Conservation (phyloP, 2,888 invertebrate species). For the Andricus curvator region DNA sequence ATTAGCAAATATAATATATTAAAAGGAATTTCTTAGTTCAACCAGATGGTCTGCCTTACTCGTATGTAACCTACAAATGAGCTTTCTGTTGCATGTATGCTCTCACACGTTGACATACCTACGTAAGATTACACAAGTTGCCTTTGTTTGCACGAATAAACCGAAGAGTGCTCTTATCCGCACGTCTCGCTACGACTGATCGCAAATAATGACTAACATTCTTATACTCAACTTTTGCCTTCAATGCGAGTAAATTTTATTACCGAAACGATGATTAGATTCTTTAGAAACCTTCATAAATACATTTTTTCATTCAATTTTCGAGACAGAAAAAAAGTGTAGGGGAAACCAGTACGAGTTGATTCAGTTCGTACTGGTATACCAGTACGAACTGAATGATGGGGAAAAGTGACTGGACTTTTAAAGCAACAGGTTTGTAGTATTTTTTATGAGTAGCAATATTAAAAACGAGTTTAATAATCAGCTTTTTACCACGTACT, state of each 20-base stretch:
- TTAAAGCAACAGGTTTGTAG: too few relatives aligned
- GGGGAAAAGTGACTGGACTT: too few relatives aligned
- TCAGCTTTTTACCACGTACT: too few relatives aligned
- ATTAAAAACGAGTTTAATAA: too few relatives aligned
- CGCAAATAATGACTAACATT: slow-evolving; percentile 40
- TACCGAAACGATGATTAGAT: slow-evolving; percentile 21
- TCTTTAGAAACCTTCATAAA: neutral
- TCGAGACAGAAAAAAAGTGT: too few relatives aligned
- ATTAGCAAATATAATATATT: neutral
- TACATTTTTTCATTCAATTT: too few relatives aligned
- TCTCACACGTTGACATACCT: slow-evolving; percentile 17
- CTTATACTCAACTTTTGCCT: slow-evolving; percentile 17
- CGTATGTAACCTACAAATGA: slow-evolving; percentile 24
- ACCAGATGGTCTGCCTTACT: neutral
- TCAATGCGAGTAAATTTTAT: neutral
- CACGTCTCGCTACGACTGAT: slow-evolving; percentile 32
- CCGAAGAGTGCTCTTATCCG: slow-evolving; percentile 35
- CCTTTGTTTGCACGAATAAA: slow-evolving; percentile 37
- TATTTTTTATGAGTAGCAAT: too few relatives aligned
- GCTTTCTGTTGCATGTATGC: neutral
- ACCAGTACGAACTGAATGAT: too few relatives aligned
- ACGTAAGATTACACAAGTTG: slow-evolving; percentile 30
- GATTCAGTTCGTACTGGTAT: too few relatives aligned
- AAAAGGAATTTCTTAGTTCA: slow-evolving; percentile 8
- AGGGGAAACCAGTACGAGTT: too few relatives aligned